Evolutionary conservation across 2,113 vertebrate species (phyloP).

Genomic region (Chlorodrepanis virens): DNA sequence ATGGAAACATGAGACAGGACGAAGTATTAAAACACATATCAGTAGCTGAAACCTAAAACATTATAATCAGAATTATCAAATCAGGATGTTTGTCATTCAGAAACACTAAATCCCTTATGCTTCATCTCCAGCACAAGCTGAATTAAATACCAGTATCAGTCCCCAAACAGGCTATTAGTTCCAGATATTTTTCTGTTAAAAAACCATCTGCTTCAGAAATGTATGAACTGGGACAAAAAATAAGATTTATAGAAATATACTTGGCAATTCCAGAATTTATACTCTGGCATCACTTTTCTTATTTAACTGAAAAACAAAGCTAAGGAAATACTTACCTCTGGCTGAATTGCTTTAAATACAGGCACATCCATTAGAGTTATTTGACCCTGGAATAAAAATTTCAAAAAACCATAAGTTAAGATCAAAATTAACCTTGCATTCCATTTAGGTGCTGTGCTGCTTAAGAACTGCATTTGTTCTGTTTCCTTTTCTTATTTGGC

Average conservation of each 20-base stretch:
- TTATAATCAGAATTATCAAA: neutral
- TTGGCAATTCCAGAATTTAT: neutral
- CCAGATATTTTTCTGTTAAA: neutral
- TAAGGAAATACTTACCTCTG: constrained; percentile 83
- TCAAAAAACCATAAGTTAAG: neutral
- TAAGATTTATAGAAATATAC: neutral
- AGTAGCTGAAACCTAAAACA: neutral
- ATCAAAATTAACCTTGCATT: neutral
- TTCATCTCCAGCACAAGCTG: neutral
- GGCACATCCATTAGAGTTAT: constrained; percentile 98
- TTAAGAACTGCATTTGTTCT: neutral
- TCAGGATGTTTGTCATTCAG: neutral
- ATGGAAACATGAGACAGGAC: neutral
- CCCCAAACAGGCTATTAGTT: neutral
- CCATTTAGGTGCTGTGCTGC: neutral
- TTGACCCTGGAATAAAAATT: constrained; percentile 83
- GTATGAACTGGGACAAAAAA: neutral
- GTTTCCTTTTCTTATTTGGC: neutral
- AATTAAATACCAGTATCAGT: neutral
- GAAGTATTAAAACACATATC: neutral
- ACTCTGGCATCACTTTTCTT: neutral
- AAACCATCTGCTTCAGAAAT: neutral
- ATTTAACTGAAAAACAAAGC: constrained; percentile 11
- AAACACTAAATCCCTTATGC: neutral
- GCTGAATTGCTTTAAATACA: constrained; percentile 98